Percentiles rank a stretch among this genome's conserved stretches.
Evolutionary conservation across 2,888 invertebrate species (phyloP).

Genomic region (Lycophotia porphyrea): DNA sequence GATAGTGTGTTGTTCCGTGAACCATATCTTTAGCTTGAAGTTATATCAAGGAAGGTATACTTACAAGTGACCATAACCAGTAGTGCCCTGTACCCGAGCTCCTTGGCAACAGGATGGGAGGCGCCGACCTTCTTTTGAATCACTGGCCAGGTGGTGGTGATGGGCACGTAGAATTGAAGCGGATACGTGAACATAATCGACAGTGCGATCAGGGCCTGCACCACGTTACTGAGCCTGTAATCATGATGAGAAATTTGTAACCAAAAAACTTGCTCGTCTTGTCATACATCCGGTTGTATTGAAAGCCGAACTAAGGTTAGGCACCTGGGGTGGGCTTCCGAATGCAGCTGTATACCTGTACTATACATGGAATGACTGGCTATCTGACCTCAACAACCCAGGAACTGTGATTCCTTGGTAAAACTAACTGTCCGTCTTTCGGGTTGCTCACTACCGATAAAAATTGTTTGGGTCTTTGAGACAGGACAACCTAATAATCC

Average conservation of each 20-base stretch:
- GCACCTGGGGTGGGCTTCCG: not conserved
- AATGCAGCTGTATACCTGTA: not conserved
- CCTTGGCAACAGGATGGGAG: conserved; percentile 90
- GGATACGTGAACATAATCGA: conserved; percentile 97
- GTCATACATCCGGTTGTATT: too few relatives aligned
- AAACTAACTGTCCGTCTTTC: not conserved
- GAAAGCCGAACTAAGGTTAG: too few relatives aligned
- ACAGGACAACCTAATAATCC: not conserved
- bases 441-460: not conserved
- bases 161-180: conserved; percentile 98
- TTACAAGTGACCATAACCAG: conserved; percentile 96
- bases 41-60: conserved; percentile 85
- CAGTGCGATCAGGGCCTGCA: conserved; percentile 95
- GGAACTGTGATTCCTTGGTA: not conserved
- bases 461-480: too few relatives aligned
- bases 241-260: not conserved
- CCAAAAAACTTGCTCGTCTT: not conserved
- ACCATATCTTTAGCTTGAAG: not conserved
- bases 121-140: conserved; percentile 89
- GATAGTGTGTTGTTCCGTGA: not conserved
- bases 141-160: conserved; percentile 96
- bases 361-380: not conserved
- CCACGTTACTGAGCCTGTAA: conserved; percentile 94
- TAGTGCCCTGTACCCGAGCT: conserved; percentile 92
- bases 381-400: not conserved